A percentile compares a stretch with the other conserved stretches of the same genome.
phyloP scores from a whole-genome alignment of 2,888 invertebrate species.

The Villa cingulata region DNA sequence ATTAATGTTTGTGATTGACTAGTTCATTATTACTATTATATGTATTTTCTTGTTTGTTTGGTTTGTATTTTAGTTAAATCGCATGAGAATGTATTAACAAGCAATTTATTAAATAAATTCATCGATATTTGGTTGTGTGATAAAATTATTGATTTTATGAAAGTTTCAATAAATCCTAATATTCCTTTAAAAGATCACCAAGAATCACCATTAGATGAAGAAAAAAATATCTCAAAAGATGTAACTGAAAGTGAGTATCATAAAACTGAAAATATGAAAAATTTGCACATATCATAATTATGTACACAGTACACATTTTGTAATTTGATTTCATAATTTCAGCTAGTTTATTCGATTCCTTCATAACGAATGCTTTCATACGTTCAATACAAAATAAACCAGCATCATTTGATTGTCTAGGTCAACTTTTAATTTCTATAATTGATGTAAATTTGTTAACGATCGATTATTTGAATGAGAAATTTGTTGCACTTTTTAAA shows the following conservation, averaged over 20 bases:
- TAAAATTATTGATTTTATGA: slow-evolving; percentile 15
- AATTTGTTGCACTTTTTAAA: slow-evolving; percentile 52
- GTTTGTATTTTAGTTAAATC: slow-evolving; percentile 11
- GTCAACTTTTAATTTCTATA: slow-evolving; percentile 37
- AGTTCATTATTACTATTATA: background rate
- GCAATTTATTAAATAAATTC: slow-evolving; percentile 18
- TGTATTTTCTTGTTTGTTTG: background rate
- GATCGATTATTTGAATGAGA: slow-evolving; percentile 47
- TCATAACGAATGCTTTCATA: slow-evolving; percentile 7
- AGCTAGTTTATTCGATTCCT: slow-evolving; percentile 7
- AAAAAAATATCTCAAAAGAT: background rate
- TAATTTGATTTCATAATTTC: slow-evolving; percentile 2
- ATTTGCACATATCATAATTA: background rate
- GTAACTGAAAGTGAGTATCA: background rate
- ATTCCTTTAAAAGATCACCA: background rate
- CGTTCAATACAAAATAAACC: slow-evolving; percentile 12
- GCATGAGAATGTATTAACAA: slow-evolving; percentile 19
- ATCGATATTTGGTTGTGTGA: slow-evolving; percentile 16
- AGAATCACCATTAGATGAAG: background rate
- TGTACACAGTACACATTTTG: background rate
- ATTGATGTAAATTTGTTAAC: slow-evolving; percentile 43
- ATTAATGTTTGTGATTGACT: background rate
- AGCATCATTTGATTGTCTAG: slow-evolving; percentile 36
- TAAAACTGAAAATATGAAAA: background rate
- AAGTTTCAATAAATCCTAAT: background rate